These are phyloP conservation scores for Chaetodon trifascialis DNA, from an alignment of 2,113 vertebrate species.

Conservation along the genomic window DNA sequence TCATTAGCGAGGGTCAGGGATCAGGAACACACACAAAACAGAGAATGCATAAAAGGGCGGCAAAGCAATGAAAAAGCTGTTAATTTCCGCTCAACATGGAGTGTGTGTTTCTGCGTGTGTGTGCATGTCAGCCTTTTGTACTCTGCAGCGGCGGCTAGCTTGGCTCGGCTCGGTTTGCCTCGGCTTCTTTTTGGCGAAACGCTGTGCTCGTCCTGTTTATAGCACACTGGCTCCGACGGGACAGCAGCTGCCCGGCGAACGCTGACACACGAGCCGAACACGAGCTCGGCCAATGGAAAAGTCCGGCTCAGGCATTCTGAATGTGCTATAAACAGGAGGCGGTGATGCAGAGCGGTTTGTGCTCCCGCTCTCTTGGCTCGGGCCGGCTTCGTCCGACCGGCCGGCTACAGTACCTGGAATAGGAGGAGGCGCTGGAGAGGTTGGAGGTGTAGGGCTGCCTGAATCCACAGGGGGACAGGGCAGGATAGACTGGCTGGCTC, in stretches of 20 bases:
- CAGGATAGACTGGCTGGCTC: slow-evolving; percentile 96
- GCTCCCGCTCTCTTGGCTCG: background rate
- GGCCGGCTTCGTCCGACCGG: slow-evolving; percentile 63
- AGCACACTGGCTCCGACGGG: slow-evolving; percentile 48
- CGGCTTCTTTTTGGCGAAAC: slow-evolving; percentile 33
- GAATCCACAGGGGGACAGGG: slow-evolving; percentile 97
- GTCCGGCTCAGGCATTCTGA: slow-evolving; percentile 38
- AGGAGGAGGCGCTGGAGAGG: slow-evolving; percentile 93
- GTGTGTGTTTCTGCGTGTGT: background rate
- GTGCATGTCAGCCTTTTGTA: slow-evolving; percentile 9
- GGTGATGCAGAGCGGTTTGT: slow-evolving; percentile 40
- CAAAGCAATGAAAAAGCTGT: slow-evolving; percentile 9
- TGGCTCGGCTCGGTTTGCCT: slow-evolving; percentile 52
- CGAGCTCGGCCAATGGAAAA: slow-evolving; percentile 23
- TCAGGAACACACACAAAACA: slow-evolving; percentile 4
- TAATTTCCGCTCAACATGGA: background rate
- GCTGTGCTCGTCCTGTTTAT: slow-evolving; percentile 60
- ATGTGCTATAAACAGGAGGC: slow-evolving; percentile 68
- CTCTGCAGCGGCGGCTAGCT: slow-evolving; percentile 63
- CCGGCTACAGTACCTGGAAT: slow-evolving; percentile 93
- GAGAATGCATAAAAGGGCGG: background rate
- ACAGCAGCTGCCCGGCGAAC: slow-evolving; percentile 14
- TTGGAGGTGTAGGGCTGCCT: slow-evolving; percentile 93
- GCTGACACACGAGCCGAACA: slow-evolving; percentile 1
- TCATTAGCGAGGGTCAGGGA: background rate